Conservation (phyloP, 53 echinoderm and acorn worm genomes). For the Holothuria leucospilota region DNA sequence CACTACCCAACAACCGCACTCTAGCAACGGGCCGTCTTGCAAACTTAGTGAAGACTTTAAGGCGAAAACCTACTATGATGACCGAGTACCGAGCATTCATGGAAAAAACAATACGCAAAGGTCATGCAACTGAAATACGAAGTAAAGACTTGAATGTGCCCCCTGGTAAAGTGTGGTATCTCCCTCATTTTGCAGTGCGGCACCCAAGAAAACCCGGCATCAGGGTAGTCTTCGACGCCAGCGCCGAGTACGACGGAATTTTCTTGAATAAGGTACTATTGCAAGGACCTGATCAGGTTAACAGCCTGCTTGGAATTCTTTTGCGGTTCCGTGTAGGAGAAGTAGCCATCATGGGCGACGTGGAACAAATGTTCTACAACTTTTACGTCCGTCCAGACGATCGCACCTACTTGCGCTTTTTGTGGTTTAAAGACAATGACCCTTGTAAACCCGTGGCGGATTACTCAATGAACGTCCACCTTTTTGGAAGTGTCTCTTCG, state of each 20-base stretch:
- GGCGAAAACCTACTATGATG: slow-evolving; percentile 18
- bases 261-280: too few relatives aligned
- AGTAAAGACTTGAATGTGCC: too few relatives aligned
- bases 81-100: slow-evolving; percentile 48
- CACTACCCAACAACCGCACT: slow-evolving; percentile 50
- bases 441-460: slow-evolving; percentile 18
- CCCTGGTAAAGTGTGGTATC: slow-evolving; percentile 44
- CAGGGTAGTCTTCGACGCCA: slow-evolving; percentile 65
- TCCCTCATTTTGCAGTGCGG: slow-evolving; percentile 58
- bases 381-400: slow-evolving; percentile 62
- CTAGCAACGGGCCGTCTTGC: slow-evolving; percentile 13
- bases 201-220: slow-evolving; percentile 57
- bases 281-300: slow-evolving; percentile 70
- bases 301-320: slow-evolving; percentile 59
- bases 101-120: slow-evolving; percentile 13
- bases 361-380: slow-evolving; percentile 74
- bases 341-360: slow-evolving; percentile 69
- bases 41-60: slow-evolving; percentile 34
- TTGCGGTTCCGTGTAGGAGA: slow-evolving; percentile 52
- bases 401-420: slow-evolving; percentile 53
- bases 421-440: slow-evolving; percentile 70
- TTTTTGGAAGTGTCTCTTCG: slow-evolving; percentile 58
- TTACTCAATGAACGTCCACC: slow-evolving; percentile 55
- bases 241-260: slow-evolving; percentile 47
- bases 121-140: slow-evolving; percentile 36